Percentiles rank a stretch among this genome's conserved stretches.
Conservation (phyloP, 2,113 vertebrate species). For the Genyomyrus donnyi region DNA sequence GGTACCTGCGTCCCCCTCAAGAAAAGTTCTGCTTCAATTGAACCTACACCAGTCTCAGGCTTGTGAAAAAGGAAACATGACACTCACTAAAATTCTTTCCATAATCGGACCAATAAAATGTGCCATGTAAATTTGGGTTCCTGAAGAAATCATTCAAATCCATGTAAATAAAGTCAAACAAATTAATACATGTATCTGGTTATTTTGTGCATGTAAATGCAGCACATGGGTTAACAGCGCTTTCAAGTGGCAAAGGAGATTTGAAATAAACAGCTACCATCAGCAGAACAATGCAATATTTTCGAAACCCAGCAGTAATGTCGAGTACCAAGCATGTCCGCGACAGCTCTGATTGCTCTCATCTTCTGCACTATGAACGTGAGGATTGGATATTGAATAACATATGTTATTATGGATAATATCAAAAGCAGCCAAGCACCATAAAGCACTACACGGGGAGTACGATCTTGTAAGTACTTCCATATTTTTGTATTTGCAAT, state of each 20-base stretch:
- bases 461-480: neutral
- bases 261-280: neutral
- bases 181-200: neutral
- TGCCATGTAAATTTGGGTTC: neutral
- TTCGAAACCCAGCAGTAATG: neutral
- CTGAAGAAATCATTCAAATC: neutral
- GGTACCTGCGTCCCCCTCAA: neutral
- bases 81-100: neutral
- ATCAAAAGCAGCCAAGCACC: neutral
- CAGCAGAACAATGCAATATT: neutral
- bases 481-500: neutral
- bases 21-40: neutral
- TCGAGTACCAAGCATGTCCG: neutral
- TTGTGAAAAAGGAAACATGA: neutral
- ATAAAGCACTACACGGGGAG: neutral
- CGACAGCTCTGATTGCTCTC: neutral
- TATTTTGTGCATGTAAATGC: neutral
- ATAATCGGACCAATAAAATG: neutral
- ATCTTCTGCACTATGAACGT: neutral
- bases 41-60: neutral
- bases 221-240: neutral
- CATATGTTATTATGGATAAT: neutral
- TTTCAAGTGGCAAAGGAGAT: neutral
- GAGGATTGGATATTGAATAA: neutral
- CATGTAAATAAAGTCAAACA: neutral